Percentiles rank a stretch among this genome's conserved stretches.
Evolutionary conservation across 2,113 vertebrate genomes (phyloP).

Genomic region (Chrysochloris asiatica): DNA sequence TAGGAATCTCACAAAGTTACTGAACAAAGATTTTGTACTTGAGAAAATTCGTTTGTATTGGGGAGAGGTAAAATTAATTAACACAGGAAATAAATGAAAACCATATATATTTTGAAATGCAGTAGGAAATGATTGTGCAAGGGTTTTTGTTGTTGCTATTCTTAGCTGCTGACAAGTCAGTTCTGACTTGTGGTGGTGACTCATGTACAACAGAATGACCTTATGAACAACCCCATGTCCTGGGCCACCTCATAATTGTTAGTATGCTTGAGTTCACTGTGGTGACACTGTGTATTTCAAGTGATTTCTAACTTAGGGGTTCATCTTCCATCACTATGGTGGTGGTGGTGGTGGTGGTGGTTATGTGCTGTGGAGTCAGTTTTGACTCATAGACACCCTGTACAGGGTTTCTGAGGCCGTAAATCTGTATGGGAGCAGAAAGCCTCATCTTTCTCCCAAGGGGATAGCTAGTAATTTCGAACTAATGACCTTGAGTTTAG

Average conservation of each 20-base stretch:
- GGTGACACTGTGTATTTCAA: background rate
- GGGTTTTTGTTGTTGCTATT: background rate
- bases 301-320: background rate
- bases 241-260: background rate
- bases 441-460: too few relatives aligned
- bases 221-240: background rate
- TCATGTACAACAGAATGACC: too few relatives aligned
- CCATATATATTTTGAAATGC: constrained; percentile 5
- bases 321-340: background rate
- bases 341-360: too few relatives aligned
- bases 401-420: too few relatives aligned
- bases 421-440: too few relatives aligned
- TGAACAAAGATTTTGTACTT: background rate
- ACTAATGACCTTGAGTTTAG: too few relatives aligned
- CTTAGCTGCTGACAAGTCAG: background rate
- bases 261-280: background rate
- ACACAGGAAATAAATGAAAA: constrained; percentile 7
- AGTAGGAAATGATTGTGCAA: background rate
- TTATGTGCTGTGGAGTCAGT: too few relatives aligned
- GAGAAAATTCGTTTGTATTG: constrained; percentile 7
- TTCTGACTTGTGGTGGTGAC: background rate
- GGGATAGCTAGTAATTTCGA: too few relatives aligned
- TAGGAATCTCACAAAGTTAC: constrained; percentile 39
- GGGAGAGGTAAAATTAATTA: constrained; percentile 31
- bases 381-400: too few relatives aligned